Conservation (phyloP, 2,888 invertebrate species). For the Oxycera nigricornis region DNA sequence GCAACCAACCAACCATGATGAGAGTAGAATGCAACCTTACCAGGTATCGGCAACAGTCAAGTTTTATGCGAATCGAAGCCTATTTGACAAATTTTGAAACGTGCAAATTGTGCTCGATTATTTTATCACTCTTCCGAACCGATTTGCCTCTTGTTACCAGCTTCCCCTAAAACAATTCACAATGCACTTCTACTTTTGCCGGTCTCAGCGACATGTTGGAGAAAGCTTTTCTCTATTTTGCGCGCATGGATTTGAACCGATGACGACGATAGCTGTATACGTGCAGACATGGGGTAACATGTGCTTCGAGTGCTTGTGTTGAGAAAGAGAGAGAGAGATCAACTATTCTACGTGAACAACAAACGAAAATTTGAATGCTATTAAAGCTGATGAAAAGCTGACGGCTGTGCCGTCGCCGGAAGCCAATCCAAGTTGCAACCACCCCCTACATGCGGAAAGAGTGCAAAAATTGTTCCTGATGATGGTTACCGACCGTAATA, state of each 20-base stretch:
- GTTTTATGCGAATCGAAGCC: too few relatives aligned
- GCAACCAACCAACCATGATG: too few relatives aligned
- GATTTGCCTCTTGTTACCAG: background rate
- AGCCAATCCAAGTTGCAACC: constrained; percentile 6
- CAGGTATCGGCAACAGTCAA: too few relatives aligned
- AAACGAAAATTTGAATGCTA: background rate
- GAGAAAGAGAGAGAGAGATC: too few relatives aligned
- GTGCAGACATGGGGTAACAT: background rate
- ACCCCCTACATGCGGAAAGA: constrained; percentile 12
- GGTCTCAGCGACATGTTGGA: background rate
- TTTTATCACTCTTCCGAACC: too few relatives aligned
- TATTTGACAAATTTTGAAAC: too few relatives aligned
- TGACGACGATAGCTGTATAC: background rate
- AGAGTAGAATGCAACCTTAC: too few relatives aligned
- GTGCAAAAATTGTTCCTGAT: constrained; percentile 19
- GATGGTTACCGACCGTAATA: background rate
- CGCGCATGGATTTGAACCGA: constrained; percentile 19
- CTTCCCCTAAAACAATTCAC: constrained; percentile 19
- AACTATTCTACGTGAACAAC: background rate
- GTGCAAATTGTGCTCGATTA: too few relatives aligned
- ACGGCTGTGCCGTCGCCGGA: constrained; percentile 20
- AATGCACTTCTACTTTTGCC: background rate
- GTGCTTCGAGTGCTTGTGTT: too few relatives aligned
- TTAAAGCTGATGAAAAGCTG: background rate
- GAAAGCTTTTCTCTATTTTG: constrained; percentile 12